phyloP scores from a whole-genome alignment of 2,113 vertebrate species.

The Leptodactylus fuscus region DNA sequence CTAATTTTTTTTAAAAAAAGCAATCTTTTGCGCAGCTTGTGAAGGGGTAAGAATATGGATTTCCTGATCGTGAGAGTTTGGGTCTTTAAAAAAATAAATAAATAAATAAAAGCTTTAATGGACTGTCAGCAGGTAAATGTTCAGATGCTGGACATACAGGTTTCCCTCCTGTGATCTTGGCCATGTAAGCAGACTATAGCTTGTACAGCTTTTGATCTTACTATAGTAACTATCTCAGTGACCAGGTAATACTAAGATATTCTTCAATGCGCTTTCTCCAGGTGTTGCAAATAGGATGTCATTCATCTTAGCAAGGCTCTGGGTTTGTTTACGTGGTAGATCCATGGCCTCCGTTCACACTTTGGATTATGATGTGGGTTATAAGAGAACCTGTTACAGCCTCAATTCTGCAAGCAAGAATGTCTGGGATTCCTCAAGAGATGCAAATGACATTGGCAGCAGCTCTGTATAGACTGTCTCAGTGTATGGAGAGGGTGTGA shows the following conservation, averaged over 20 bases:
- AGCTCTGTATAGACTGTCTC: not conserved
- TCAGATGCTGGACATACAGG: too few relatives aligned
- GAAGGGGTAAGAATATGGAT: too few relatives aligned
- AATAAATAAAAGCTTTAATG: too few relatives aligned
- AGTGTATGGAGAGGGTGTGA: constrained; percentile 1
- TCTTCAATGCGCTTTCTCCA: not conserved
- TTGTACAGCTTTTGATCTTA: too few relatives aligned
- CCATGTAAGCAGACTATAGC: too few relatives aligned
- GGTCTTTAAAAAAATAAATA: too few relatives aligned
- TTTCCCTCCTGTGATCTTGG: too few relatives aligned
- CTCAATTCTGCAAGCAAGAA: not conserved
- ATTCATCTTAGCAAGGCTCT: not conserved
- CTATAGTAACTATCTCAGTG: not conserved
- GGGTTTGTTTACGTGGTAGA: not conserved
- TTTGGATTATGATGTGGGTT: not conserved
- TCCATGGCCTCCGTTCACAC: too few relatives aligned
- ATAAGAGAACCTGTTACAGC: not conserved
- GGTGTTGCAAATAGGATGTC: not conserved
- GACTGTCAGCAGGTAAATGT: too few relatives aligned
- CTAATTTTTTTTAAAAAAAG: too few relatives aligned
- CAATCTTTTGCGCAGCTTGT: too few relatives aligned
- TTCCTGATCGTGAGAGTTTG: too few relatives aligned
- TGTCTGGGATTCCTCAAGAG: not conserved
- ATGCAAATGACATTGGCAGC: constrained; percentile 1
- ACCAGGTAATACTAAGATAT: not conserved